Percentiles rank a stretch among this genome's conserved stretches.
phyloP scores from a whole-genome alignment of 2,113 vertebrate species.

The Potamarius usumacintae region DNA sequence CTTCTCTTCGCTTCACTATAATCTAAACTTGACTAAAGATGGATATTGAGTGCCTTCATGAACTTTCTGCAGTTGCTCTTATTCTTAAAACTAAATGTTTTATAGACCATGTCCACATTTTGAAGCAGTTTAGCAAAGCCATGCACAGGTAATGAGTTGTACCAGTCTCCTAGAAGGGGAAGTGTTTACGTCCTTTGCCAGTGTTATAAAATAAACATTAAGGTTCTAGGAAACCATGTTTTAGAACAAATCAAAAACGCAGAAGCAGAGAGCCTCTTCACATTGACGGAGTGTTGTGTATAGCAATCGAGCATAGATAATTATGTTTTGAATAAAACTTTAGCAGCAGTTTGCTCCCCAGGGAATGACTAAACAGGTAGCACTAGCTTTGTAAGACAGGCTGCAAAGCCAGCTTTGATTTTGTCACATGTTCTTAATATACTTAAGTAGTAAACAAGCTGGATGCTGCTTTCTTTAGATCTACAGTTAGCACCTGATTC shows the following conservation, averaged over 20 bases:
- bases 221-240: neutral
- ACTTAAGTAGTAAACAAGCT: constrained; percentile 13
- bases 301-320: neutral
- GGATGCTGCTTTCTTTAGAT: constrained; percentile 8
- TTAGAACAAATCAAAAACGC: neutral
- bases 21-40: constrained; percentile 29
- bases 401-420: constrained; percentile 3
- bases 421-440: neutral
- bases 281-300: constrained; percentile 5
- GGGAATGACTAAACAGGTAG: constrained; percentile 4
- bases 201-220: neutral
- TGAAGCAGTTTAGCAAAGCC: neutral
- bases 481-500: neutral
- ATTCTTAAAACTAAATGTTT: neutral
- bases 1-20: neutral
- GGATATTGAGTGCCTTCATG: neutral
- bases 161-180: neutral
- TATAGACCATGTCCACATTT: neutral
- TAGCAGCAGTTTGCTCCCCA: constrained; percentile 17
- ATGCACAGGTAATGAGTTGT: neutral
- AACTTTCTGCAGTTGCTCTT: neutral
- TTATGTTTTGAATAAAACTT: constrained; percentile 16
- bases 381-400: neutral
- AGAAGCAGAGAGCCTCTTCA: neutral
- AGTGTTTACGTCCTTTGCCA: neutral